phyloP scores from a whole-genome alignment of 2,888 invertebrate species.

The Ferrisia virgata region DNA sequence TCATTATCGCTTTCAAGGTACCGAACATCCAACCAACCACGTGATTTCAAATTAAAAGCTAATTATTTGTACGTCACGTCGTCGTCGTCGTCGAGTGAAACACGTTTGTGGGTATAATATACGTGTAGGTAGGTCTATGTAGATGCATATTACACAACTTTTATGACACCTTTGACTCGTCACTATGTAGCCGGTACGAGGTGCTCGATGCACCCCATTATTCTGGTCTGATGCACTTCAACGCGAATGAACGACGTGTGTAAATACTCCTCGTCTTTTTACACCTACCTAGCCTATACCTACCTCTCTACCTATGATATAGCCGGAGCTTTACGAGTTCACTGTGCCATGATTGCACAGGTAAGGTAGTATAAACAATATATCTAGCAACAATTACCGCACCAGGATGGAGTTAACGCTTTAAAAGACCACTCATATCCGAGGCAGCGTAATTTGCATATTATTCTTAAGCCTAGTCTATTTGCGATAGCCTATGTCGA shows the following conservation, averaged over 20 bases:
- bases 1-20: no score
- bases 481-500: not conserved
- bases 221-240: constrained; percentile 20
- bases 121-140: no score
- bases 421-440: not conserved
- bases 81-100: not conserved
- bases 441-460: not conserved
- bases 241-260: not conserved
- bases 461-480: not conserved
- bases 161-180: not conserved
- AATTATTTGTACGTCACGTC: not conserved
- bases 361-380: not conserved
- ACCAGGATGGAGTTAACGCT: not conserved
- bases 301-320: not conserved
- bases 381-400: no score
- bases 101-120: no score
- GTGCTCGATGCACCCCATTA: not conserved
- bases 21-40: no score
- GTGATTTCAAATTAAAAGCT: not conserved
- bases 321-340: not conserved
- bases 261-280: not conserved
- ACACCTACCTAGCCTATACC: no score
- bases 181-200: not conserved
- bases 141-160: not conserved
- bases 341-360: not conserved